phyloP scores from a whole-genome alignment of 2,113 vertebrate species.

The Callaeas wilsoni region DNA sequence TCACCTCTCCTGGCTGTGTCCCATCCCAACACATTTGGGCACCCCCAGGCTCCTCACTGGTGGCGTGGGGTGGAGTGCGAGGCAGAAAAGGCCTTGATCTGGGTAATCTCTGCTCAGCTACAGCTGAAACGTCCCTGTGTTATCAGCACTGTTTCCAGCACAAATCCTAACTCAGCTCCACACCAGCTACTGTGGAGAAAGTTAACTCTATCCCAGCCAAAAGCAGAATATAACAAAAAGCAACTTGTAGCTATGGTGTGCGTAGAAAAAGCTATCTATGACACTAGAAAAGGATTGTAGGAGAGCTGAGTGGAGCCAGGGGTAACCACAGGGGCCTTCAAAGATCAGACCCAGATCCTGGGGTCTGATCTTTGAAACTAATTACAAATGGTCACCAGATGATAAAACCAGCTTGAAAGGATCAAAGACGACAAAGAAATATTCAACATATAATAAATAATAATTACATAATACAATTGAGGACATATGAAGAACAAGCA shows the following conservation, averaged over 20 bases:
- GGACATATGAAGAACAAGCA: not conserved
- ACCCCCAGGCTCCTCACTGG: fast-evolving
- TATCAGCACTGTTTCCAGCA: fast-evolving
- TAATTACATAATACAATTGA: not conserved
- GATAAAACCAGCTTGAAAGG: not conserved
- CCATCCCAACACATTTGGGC: not conserved
- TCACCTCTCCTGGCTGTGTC: not conserved
- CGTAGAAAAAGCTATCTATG: not conserved
- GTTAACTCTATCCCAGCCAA: not conserved
- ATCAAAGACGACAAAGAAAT: not conserved
- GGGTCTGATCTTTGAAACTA: fast-evolving
- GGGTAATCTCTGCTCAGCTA: not conserved
- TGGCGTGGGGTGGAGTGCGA: not conserved
- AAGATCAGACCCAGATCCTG: not conserved
- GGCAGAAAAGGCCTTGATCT: not conserved
- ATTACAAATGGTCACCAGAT: not conserved
- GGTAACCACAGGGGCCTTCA: not conserved
- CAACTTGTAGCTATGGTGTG: not conserved
- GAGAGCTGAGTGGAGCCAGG: not conserved
- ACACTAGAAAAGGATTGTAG: not conserved
- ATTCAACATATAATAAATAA: not conserved
- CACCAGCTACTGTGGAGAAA: not conserved
- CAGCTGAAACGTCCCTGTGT: not conserved
- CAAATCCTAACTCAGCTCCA: not conserved
- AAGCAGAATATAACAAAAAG: not conserved